Conservation (phyloP, 2,113 vertebrate genomes). For the Clarias gariepinus region DNA sequence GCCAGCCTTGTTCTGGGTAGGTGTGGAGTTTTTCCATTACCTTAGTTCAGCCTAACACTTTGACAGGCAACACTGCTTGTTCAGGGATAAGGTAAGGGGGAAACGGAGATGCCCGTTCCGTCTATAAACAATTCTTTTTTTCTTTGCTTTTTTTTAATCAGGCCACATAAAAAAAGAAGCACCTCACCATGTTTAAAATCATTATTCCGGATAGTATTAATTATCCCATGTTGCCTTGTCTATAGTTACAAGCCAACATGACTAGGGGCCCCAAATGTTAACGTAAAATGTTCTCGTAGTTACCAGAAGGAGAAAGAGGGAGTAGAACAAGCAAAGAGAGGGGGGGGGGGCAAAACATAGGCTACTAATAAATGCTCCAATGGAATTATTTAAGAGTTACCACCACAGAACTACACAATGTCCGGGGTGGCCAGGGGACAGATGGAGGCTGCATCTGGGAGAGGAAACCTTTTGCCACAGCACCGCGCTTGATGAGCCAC, state of each 20-base stretch:
- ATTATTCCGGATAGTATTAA: slow-evolving; percentile 55
- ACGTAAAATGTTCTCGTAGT: slow-evolving; percentile 50
- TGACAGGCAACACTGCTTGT: slow-evolving; percentile 12
- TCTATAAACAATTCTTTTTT: slow-evolving; percentile 38
- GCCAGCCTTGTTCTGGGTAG: slow-evolving; percentile 60
- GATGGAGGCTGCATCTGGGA: slow-evolving; percentile 73
- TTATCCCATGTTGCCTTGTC: slow-evolving; percentile 48
- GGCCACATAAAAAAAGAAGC: slow-evolving; percentile 23
- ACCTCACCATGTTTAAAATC: slow-evolving; percentile 40
- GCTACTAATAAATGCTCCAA: slow-evolving; percentile 46
- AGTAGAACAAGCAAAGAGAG: slow-evolving; percentile 3
- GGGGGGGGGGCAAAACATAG: neutral
- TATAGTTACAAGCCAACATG: slow-evolving; percentile 48
- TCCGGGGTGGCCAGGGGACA: slow-evolving; percentile 56
- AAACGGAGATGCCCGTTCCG: neutral
- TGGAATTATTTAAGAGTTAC: slow-evolving; percentile 54
- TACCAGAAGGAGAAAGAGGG: slow-evolving; percentile 18
- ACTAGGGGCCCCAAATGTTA: slow-evolving; percentile 48
- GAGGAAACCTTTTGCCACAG: slow-evolving; percentile 67
- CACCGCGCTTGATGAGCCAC: slow-evolving; percentile 60
- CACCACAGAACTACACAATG: slow-evolving; percentile 39
- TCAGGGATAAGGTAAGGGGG: neutral
- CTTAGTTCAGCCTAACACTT: slow-evolving; percentile 7
- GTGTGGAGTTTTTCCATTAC: slow-evolving; percentile 23
- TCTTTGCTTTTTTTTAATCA: slow-evolving; percentile 47